Percentiles rank a stretch among this genome's conserved stretches.
phyloP scores from a whole-genome alignment of 2,113 vertebrate genomes.

The Saimiri boliviensis region DNA sequence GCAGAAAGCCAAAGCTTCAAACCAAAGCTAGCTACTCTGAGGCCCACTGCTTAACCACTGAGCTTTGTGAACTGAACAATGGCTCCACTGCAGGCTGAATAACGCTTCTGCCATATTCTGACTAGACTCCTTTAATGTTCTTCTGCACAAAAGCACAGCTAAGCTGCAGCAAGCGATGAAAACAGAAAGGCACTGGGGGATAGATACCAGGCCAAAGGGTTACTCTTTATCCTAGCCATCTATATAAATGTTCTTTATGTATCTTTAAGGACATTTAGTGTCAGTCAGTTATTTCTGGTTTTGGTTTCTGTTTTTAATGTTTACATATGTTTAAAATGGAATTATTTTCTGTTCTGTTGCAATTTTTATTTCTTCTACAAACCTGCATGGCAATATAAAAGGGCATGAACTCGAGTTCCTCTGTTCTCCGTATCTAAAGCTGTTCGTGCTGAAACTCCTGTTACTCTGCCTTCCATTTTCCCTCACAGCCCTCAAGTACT shows the following conservation, averaged over 20 bases:
- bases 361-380: background rate
- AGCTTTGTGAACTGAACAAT: background rate
- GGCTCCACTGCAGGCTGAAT: background rate
- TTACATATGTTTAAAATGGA: background rate
- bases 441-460: background rate
- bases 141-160: background rate
- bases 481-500: no score
- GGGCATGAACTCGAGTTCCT: background rate
- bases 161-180: background rate
- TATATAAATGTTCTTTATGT: background rate
- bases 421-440: background rate
- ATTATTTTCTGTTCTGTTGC: background rate
- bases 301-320: background rate
- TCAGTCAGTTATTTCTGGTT: background rate
- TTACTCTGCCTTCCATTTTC: background rate
- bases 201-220: accelerated
- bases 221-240: background rate
- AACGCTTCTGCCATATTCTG: background rate
- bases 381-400: background rate
- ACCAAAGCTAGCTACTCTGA: no score
- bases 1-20: background rate
- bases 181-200: background rate
- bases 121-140: background rate
- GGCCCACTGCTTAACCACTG: background rate
- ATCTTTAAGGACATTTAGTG: background rate